Evolutionary conservation across 2,888 invertebrate genomes (phyloP).

Genomic region (Drosophila cracens): DNA sequence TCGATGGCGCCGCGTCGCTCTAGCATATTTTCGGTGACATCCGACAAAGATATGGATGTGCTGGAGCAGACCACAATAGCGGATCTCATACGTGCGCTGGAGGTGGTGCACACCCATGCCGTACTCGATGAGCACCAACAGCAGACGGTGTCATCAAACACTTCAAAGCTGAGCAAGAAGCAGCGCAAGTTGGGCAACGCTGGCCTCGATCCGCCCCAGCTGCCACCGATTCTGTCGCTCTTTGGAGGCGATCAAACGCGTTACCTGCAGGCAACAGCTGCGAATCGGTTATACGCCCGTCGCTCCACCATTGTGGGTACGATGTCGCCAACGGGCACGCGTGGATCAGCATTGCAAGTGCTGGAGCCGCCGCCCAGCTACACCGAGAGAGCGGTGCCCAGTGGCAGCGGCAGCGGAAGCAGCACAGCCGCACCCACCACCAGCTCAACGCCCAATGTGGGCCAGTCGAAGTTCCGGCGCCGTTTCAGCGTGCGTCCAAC

Average conservation of each 20-base stretch:
- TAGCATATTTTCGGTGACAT: constrained; percentile 83
- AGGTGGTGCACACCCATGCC: constrained; percentile 88
- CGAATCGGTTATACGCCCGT: constrained; percentile 81
- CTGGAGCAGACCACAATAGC: constrained; percentile 93
- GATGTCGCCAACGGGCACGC: constrained; percentile 56
- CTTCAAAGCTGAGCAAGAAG: constrained; percentile 53
- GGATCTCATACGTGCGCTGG: constrained; percentile 91
- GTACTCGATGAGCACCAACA: constrained; percentile 80
- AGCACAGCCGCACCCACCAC: neutral
- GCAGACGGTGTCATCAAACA: constrained; percentile 32
- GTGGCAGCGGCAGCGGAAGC: neutral
- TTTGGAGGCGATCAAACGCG: constrained; percentile 84
- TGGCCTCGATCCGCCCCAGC: constrained; percentile 84
- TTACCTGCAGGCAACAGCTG: constrained; percentile 67
- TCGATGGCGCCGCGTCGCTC: constrained; percentile 66
- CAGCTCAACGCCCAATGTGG: constrained; percentile 10
- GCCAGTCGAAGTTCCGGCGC: constrained; percentile 80
- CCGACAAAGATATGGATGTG: constrained; percentile 85
- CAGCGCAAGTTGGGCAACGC: constrained; percentile 87
- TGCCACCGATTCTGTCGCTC: constrained; percentile 85
- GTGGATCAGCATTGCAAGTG: constrained; percentile 67
- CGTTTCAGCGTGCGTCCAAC: constrained; percentile 84
- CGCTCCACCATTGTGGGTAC: constrained; percentile 83
- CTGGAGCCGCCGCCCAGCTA: constrained; percentile 83
- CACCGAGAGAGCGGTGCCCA: constrained; percentile 64